A percentile compares a stretch with the other conserved stretches of the same genome.
These are phyloP conservation scores for Eulemur coronatus DNA, from an alignment of 2,797 vertebrate genomes.

Conservation along the genomic window DNA sequence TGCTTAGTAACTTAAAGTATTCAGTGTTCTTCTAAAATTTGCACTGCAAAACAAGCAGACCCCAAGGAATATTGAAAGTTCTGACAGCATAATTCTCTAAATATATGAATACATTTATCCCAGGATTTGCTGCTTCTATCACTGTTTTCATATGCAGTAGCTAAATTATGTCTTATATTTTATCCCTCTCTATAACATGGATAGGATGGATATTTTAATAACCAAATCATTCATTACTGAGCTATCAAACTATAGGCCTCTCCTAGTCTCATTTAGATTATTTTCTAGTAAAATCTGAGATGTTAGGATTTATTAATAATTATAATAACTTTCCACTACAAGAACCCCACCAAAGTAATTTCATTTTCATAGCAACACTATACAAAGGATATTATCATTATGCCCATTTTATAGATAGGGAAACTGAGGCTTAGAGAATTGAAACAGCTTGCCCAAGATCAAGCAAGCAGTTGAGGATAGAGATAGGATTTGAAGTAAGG, in stretches of 20 bases:
- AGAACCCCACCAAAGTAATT: not conserved
- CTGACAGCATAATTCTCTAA: conserved; percentile 23
- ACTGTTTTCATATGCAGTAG: conserved; percentile 12
- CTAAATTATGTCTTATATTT: not conserved
- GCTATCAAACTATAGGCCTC: not conserved
- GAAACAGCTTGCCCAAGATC: not conserved
- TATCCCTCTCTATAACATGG: not conserved
- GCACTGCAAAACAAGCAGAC: not conserved
- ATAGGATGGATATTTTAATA: not conserved
- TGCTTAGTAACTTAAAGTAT: not conserved
- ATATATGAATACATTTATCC: conserved; percentile 2
- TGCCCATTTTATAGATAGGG: not conserved
- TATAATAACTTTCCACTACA: not conserved
- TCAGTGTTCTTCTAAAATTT: conserved; percentile 33
- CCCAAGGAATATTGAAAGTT: not conserved
- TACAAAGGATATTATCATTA: not conserved
- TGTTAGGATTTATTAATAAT: not conserved
- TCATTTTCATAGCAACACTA: not conserved
- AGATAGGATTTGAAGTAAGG: not conserved
- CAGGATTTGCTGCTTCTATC: conserved; percentile 1
- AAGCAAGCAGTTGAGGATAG: not conserved
- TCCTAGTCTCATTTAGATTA: not conserved
- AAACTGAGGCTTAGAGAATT: not conserved
- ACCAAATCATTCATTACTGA: not conserved
- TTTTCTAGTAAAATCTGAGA: not conserved